These are phyloP conservation scores for Caerostris extrusa DNA, from an alignment of 1,140 invertebrate species.

Conservation along the genomic window DNA sequence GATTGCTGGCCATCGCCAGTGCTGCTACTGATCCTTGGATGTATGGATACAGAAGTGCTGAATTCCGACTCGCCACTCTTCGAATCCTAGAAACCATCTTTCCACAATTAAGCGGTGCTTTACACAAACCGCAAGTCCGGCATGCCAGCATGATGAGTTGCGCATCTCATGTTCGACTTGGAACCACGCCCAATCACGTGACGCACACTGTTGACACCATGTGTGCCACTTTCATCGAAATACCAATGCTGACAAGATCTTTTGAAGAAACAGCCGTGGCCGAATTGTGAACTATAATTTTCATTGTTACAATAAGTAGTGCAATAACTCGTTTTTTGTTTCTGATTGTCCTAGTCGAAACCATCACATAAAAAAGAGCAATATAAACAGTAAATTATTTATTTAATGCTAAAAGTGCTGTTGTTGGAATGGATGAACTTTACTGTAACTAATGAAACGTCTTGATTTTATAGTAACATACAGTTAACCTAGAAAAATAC, in stretches of 20 bases:
- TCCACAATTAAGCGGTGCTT: slow-evolving; percentile 79
- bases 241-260: slow-evolving; percentile 44
- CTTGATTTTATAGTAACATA: no score
- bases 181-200: slow-evolving; percentile 67
- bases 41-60: slow-evolving; percentile 86
- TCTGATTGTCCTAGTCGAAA: not conserved
- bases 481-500: no score
- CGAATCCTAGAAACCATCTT: slow-evolving; percentile 83
- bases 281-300: slow-evolving; percentile 30
- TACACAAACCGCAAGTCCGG: slow-evolving; percentile 70
- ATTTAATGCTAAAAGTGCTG: not conserved
- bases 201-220: slow-evolving; percentile 36
- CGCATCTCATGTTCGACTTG: slow-evolving; percentile 80
- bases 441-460: not conserved
- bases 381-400: not conserved
- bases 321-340: not conserved
- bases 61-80: slow-evolving; percentile 85
- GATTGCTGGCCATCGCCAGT: slow-evolving; percentile 85
- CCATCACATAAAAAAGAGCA: not conserved
- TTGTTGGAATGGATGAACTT: not conserved
- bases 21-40: slow-evolving; percentile 87
- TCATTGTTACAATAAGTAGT: not conserved
- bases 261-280: slow-evolving; percentile 61
- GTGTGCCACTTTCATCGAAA: slow-evolving; percentile 66
- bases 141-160: slow-evolving; percentile 80